Conservation (phyloP, 2,113 vertebrate species). For the Notothenia rossii region DNA sequence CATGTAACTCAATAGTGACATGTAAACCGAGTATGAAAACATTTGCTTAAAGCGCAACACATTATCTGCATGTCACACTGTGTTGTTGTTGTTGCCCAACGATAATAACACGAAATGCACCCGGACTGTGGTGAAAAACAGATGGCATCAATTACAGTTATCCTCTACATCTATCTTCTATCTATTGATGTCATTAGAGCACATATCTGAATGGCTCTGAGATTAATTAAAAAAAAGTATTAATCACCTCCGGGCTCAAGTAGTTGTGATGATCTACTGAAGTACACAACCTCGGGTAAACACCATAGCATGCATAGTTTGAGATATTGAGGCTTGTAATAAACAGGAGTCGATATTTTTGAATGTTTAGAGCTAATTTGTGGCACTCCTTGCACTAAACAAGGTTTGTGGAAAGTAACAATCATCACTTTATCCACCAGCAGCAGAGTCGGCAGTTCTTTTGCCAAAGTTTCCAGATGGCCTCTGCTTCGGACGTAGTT, state of each 20-base stretch:
- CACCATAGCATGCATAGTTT: background rate
- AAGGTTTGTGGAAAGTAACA: background rate
- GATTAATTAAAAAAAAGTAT: background rate
- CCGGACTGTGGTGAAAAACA: background rate
- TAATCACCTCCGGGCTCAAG: background rate
- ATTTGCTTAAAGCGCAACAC: background rate
- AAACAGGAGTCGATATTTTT: background rate
- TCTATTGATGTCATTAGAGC: background rate
- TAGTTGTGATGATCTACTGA: background rate
- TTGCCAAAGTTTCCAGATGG: constrained; percentile 2
- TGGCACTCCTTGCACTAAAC: background rate
- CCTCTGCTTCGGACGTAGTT: background rate
- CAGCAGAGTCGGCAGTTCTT: constrained; percentile 24
- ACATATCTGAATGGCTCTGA: background rate
- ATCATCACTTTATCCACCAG: background rate
- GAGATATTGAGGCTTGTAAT: background rate
- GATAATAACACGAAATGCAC: background rate
- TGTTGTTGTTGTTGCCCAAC: too few relatives aligned
- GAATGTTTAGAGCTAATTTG: background rate
- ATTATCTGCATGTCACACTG: background rate
- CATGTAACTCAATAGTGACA: background rate
- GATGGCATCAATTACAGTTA: too few relatives aligned
- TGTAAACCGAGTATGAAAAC: background rate
- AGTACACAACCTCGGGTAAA: background rate
- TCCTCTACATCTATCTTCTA: too few relatives aligned